These are phyloP conservation scores for Tinamus guttatus DNA, from an alignment of 2,113 vertebrate genomes.

Conservation along the genomic window DNA sequence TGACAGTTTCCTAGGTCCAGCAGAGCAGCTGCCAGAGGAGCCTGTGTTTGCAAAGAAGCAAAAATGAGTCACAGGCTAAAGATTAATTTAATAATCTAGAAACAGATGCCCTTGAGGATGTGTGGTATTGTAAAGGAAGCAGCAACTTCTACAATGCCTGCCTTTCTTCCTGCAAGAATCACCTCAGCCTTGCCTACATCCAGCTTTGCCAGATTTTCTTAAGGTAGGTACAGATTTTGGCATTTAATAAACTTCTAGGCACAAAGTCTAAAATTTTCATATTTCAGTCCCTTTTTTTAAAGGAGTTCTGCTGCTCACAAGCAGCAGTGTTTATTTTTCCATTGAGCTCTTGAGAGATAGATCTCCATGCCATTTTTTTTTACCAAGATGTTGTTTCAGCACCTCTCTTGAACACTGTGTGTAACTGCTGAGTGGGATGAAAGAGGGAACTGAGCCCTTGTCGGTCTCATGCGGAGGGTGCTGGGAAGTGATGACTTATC, in stretches of 20 bases:
- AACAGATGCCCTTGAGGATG: conserved; percentile 67
- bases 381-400: not conserved
- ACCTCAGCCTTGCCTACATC: conserved; percentile 23
- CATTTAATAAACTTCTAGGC: not conserved
- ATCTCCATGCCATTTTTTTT: not conserved
- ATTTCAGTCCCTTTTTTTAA: not conserved
- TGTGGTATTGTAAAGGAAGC: conserved; percentile 40
- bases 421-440: not conserved
- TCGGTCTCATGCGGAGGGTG: not conserved
- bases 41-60: conserved; percentile 50
- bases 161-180: conserved; percentile 23
- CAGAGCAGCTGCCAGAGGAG: conserved; percentile 26
- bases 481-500: not conserved
- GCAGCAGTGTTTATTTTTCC: not conserved
- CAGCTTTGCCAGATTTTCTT: not conserved
- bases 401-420: not conserved
- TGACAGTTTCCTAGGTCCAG: not conserved
- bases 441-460: not conserved
- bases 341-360: not conserved
- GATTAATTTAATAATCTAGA: conserved; percentile 65
- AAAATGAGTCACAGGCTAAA: conserved; percentile 61
- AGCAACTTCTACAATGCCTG: conserved; percentile 9
- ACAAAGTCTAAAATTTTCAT: not conserved
- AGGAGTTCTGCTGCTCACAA: not conserved
- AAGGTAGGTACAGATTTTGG: not conserved